Percentiles rank a stretch among this genome's conserved stretches.
Evolutionary conservation across 2,888 invertebrate genomes (phyloP).

Genomic region (Rhodophaea formosa): DNA sequence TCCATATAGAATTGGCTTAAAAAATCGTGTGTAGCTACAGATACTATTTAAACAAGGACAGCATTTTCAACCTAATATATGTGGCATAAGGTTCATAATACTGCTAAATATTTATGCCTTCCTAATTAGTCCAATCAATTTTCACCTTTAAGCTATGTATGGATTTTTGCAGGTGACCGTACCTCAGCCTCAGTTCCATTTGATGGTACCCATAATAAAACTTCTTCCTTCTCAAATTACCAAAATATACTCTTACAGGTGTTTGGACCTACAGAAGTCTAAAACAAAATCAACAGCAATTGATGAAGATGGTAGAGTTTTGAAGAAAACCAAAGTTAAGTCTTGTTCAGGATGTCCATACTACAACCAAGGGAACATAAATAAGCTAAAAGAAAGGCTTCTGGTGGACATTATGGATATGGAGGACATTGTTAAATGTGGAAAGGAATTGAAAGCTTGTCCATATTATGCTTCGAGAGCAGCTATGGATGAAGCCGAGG

Average conservation of each 20-base stretch:
- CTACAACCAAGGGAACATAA: conserved; percentile 83
- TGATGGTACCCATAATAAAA: too few species aligned
- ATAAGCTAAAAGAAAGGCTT: conserved; percentile 83
- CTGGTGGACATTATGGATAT: conserved; percentile 90
- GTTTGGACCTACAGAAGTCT: conserved; percentile 89
- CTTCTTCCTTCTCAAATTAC: neutral
- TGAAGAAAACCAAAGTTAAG: conserved; percentile 83
- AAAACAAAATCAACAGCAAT: conserved; percentile 80
- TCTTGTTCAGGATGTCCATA: conserved; percentile 84
- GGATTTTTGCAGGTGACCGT: too few species aligned
- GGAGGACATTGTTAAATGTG: conserved; percentile 89
- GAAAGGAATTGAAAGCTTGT: conserved; percentile 88
- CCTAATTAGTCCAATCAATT: too few species aligned
- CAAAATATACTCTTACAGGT: conserved; percentile 65
- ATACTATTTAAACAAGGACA: too few species aligned
- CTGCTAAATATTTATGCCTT: too few species aligned
- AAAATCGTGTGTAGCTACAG: too few species aligned
- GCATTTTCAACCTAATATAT: too few species aligned
- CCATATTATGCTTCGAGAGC: conserved; percentile 95
- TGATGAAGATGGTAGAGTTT: conserved; percentile 81
- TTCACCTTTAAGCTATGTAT: too few species aligned
- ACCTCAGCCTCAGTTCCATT: too few species aligned
- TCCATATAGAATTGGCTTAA: too few species aligned
- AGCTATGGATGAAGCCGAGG: conserved; percentile 91
- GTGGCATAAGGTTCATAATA: too few species aligned